Evolutionary conservation across 64 coral and sea anemone genomes (phyloP).

Genomic region (Catalaphyllia jardinei): DNA sequence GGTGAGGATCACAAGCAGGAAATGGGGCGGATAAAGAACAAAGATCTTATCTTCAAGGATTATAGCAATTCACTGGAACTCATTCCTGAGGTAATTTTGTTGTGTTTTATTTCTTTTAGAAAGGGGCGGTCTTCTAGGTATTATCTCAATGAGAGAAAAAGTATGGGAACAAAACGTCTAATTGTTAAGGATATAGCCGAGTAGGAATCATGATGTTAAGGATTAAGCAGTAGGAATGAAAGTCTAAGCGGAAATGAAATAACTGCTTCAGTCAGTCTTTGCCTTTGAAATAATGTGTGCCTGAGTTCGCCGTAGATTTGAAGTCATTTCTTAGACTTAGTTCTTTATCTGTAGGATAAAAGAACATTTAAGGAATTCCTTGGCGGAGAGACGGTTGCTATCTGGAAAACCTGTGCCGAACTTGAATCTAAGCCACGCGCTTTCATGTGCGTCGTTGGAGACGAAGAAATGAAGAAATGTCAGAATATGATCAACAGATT

Average conservation of each 20-base stretch:
- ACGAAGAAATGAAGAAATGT: slow-evolving; percentile 53
- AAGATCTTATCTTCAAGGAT: slow-evolving; percentile 70
- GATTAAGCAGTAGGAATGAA: no score
- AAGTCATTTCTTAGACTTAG: not conserved
- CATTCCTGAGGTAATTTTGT: not conserved
- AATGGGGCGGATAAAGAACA: slow-evolving; percentile 7
- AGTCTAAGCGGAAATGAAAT: no score
- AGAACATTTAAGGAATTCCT: slow-evolving; percentile 26
- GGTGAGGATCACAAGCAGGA: not conserved
- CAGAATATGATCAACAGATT: slow-evolving; percentile 38
- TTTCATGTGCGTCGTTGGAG: slow-evolving; percentile 69
- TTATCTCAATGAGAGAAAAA: no score
- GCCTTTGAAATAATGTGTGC: no score
- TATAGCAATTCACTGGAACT: not conserved
- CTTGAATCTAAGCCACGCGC: slow-evolving; percentile 66
- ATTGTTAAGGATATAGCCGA: not conserved
- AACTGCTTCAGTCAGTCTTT: no score
- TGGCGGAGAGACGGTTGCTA: not conserved
- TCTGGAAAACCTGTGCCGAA: slow-evolving; percentile 28
- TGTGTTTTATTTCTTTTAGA: not conserved
- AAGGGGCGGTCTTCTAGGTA: not conserved
- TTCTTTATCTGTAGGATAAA: not conserved
- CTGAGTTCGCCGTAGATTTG: no score
- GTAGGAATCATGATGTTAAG: no score
- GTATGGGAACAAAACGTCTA: not conserved